phyloP scores from a whole-genome alignment of 2,113 vertebrate species.

The Apaloderma vittatum region DNA sequence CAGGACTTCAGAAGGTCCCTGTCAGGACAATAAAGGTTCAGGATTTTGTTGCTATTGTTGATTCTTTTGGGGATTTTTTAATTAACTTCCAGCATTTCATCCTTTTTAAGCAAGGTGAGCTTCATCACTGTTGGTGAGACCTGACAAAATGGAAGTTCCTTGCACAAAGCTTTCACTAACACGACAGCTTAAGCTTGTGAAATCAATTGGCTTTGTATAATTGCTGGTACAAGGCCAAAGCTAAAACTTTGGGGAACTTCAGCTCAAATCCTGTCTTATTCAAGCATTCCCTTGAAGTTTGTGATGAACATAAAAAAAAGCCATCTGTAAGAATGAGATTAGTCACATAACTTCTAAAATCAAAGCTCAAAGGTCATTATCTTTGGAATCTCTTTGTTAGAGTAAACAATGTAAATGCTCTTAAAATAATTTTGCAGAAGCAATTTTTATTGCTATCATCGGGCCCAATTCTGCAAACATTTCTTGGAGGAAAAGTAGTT shows the following conservation, averaged over 20 bases:
- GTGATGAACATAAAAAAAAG: conserved; percentile 64
- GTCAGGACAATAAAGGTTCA: conserved; percentile 1
- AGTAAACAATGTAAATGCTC: conserved; percentile 9
- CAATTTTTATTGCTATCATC: background rate
- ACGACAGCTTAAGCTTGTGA: conserved; percentile 47
- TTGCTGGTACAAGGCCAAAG: conserved; percentile 67
- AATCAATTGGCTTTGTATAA: conserved; percentile 59
- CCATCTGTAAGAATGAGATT: conserved; percentile 37
- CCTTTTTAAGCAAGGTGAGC: conserved; percentile 37
- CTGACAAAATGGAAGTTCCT: conserved; percentile 46
- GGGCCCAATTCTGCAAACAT: background rate
- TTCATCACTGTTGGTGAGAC: conserved; percentile 6
- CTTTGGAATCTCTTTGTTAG: background rate
- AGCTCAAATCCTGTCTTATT: conserved; percentile 62
- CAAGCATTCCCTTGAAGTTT: conserved; percentile 66
- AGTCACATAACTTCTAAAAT: conserved; percentile 56
- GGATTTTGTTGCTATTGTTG: background rate
- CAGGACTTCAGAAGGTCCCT: conserved; percentile 22
- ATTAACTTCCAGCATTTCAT: conserved; percentile 21
- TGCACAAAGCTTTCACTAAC: conserved; percentile 56
- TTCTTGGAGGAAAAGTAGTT: conserved; percentile 1
- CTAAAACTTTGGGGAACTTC: conserved; percentile 30
- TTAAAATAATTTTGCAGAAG: conserved; percentile 24
- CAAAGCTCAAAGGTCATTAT: conserved; percentile 15
- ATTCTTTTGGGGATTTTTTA: background rate